phyloP scores from a whole-genome alignment of 1,140 invertebrate species.

The Chymomyza costata region DNA sequence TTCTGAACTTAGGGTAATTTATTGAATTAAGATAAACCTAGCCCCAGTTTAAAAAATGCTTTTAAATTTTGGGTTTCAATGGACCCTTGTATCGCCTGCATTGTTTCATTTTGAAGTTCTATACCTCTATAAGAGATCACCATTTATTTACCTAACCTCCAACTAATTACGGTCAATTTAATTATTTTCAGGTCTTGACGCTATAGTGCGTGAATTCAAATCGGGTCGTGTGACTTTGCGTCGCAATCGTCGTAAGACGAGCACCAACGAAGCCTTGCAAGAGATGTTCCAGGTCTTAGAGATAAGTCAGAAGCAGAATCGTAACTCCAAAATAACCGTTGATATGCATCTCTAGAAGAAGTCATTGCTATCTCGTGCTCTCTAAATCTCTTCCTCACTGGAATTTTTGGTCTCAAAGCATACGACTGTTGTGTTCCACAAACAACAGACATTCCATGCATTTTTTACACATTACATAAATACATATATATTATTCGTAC shows the following conservation, averaged over 20 bases:
- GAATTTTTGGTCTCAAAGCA: conserved; percentile 53
- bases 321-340: conserved; percentile 68
- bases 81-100: too few relatives aligned
- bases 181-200: conserved; percentile 70
- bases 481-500: background rate
- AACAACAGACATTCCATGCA: conserved; percentile 65
- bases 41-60: too few relatives aligned
- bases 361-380: conserved; percentile 6
- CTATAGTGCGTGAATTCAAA: conserved; percentile 73
- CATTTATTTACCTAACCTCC: background rate
- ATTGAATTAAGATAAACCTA: too few relatives aligned
- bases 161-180: background rate
- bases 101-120: too few relatives aligned
- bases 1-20: too few relatives aligned
- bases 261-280: conserved; percentile 66
- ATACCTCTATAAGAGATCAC: too few relatives aligned
- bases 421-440: conserved; percentile 37
- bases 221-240: conserved; percentile 70
- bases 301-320: conserved; percentile 74
- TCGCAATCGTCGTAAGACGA: conserved; percentile 50
- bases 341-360: conserved; percentile 48
- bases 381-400: conserved; percentile 12
- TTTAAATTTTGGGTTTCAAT: too few relatives aligned
- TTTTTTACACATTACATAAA: conserved; percentile 31
- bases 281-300: conserved; percentile 74